These are phyloP conservation scores for Pipistrellus pygmaeus DNA, from an alignment of 2,797 vertebrate genomes.

Conservation along the genomic window DNA sequence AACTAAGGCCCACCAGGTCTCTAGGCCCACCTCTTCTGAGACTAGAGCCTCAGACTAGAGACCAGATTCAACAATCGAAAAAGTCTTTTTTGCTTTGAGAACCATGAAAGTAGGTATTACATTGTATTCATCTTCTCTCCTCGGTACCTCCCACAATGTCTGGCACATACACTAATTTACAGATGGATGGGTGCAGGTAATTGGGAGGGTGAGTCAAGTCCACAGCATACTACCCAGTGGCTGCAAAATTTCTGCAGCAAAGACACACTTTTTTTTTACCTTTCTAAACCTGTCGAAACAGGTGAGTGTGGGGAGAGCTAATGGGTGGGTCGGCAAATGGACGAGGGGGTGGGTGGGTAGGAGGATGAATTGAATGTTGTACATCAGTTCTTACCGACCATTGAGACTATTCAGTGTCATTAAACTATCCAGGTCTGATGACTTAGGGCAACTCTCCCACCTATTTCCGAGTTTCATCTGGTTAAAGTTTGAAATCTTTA, in stretches of 20 bases:
- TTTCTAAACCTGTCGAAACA: neutral
- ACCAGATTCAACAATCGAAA: neutral
- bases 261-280: neutral
- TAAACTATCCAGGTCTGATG: neutral
- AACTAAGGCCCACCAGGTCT: neutral
- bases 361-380: neutral
- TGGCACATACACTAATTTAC: neutral
- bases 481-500: neutral
- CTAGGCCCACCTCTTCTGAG: neutral
- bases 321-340: neutral
- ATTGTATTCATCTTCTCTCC: neutral
- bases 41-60: neutral
- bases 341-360: neutral
- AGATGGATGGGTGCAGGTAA: neutral
- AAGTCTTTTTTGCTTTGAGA: constrained; percentile 25
- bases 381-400: neutral
- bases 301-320: neutral
- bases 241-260: neutral
- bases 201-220: neutral
- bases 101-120: neutral
- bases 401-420: neutral
- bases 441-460: neutral
- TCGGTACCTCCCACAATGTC: neutral
- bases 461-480: neutral
- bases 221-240: neutral